These are phyloP conservation scores for Pristionchus japonicus DNA, from an alignment of 2,888 invertebrate genomes.

Conservation along the genomic window DNA sequence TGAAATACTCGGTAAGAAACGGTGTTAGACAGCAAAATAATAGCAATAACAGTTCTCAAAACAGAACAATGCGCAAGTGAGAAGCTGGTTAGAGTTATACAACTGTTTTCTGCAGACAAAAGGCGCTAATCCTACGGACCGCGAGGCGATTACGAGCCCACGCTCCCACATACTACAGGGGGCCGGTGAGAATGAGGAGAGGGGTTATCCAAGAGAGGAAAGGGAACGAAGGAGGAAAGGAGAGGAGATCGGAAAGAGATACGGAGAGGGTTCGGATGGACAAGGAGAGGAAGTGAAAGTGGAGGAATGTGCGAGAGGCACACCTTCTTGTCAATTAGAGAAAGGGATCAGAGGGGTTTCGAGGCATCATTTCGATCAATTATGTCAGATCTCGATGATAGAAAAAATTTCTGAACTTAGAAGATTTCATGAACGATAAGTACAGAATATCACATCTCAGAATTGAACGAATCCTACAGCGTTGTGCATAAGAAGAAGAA, in stretches of 20 bases:
- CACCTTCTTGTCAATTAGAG: background rate
- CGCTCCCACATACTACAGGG: background rate
- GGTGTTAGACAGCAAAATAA: no score
- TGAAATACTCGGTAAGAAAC: no score
- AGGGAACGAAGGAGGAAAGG: background rate
- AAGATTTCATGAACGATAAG: no score
- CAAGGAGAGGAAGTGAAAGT: background rate
- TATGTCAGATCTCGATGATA: no score
- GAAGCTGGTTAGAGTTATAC: no score
- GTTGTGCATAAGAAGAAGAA: no score
- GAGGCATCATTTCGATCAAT: no score
- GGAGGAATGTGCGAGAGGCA: constrained; percentile 33
- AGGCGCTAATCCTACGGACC: background rate
- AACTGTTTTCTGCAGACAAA: background rate
- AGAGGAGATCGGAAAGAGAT: background rate
- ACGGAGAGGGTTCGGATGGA: background rate
- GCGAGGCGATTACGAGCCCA: background rate
- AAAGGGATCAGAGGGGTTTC: background rate
- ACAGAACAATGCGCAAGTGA: no score
- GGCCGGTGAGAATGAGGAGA: background rate
- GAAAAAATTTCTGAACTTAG: no score
- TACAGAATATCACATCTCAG: no score
- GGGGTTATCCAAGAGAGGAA: background rate
- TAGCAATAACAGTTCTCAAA: no score
- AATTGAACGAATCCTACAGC: no score